phyloP scores from a whole-genome alignment of 2,888 invertebrate genomes.

The Blastobasis lacticolella region DNA sequence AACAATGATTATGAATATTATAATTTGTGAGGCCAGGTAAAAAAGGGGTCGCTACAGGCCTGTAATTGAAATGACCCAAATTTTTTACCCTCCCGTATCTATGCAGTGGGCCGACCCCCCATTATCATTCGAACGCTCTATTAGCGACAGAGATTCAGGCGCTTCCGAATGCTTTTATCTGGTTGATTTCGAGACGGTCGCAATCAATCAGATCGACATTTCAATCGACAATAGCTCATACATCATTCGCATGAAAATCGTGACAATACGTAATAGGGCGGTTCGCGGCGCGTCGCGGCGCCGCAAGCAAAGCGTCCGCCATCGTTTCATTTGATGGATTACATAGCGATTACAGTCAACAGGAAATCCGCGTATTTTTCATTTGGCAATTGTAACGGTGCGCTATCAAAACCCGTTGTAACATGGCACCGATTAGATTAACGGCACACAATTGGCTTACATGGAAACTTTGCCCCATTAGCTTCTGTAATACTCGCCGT shows the following conservation, averaged over 20 bases:
- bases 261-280: slow-evolving; percentile 56
- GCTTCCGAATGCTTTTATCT: neutral
- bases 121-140: too few species aligned
- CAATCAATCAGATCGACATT: slow-evolving; percentile 34
- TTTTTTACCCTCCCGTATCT: too few species aligned
- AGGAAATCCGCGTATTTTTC: slow-evolving; percentile 70
- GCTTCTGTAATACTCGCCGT: slow-evolving; percentile 42
- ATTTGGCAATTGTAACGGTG: slow-evolving; percentile 63
- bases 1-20: slow-evolving; percentile 41
- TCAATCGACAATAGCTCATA: slow-evolving; percentile 37
- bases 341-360: slow-evolving; percentile 58
- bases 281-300: slow-evolving; percentile 16
- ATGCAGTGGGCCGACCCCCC: too few species aligned
- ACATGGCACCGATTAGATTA: slow-evolving; percentile 47
- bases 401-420: slow-evolving; percentile 52
- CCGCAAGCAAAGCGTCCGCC: slow-evolving; percentile 37
- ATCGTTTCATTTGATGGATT: slow-evolving; percentile 65
- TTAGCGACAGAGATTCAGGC: too few species aligned
- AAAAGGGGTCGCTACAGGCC: too few species aligned
- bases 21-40: slow-evolving; percentile 29
- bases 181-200: slow-evolving; percentile 10
- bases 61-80: slow-evolving; percentile 1
- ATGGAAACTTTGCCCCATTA: slow-evolving; percentile 59
- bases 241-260: slow-evolving; percentile 47
- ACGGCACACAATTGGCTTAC: slow-evolving; percentile 64